Evolutionary conservation across 2,113 vertebrate genomes (phyloP).

Genomic region (human (Homo sapiens)): GRCh38 chr16:23852501-23853000

Average conservation of each 20-base stretch:
- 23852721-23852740: background rate
- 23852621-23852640: background rate
- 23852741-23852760: background rate
- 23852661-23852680: background rate
- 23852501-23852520: background rate
- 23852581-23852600: background rate
- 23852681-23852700: background rate
- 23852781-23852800: background rate
- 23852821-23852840: background rate
- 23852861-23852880: background rate
- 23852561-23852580: background rate
- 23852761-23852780: too few relatives aligned
- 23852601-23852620: background rate
- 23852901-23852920: background rate
- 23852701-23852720: background rate
- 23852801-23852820: background rate
- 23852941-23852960: conserved; percentile 78
- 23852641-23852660: background rate
- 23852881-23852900: background rate
- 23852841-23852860: background rate
- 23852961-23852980: conserved; percentile 40
- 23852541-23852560: background rate
- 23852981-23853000: conserved; percentile 51
- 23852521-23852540: background rate
- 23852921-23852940: conserved; percentile 26